A percentile compares a stretch with the other conserved stretches of the same genome.
These are phyloP conservation scores for Pachycephus smyrnensis DNA, from an alignment of 2,888 invertebrate species.

Conservation along the genomic window DNA sequence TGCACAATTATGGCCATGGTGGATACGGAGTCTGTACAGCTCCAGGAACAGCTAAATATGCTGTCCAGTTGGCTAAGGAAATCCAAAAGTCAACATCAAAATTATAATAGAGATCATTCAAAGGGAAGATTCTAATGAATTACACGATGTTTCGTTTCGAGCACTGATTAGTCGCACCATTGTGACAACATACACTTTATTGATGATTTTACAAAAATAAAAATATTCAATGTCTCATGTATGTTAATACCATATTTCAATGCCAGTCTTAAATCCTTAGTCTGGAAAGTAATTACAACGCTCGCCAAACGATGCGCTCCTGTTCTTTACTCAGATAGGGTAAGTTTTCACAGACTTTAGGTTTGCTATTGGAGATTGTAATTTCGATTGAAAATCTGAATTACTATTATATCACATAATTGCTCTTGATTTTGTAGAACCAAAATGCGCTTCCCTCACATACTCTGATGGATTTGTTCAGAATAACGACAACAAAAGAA, in stretches of 20 bases:
- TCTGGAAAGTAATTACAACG: no score
- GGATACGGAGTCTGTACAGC: conserved; percentile 92
- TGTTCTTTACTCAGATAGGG: no score
- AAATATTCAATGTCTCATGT: no score
- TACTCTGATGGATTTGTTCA: neutral
- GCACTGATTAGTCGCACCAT: no score
- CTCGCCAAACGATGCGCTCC: no score
- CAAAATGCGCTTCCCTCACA: neutral
- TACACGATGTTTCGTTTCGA: no score
- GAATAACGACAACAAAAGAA: neutral
- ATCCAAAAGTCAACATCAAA: conserved; percentile 52
- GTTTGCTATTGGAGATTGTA: neutral
- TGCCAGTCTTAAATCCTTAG: no score
- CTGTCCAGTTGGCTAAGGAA: conserved; percentile 77
- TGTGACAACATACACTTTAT: no score
- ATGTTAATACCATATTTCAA: no score
- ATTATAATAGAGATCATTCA: neutral
- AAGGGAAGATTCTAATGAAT: no score
- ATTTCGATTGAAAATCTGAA: neutral
- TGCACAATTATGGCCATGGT: conserved; percentile 96
- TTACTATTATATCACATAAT: neutral
- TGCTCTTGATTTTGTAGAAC: neutral
- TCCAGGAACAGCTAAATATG: conserved; percentile 87
- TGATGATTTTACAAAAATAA: no score
- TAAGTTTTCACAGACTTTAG: no score